Base-by-base conservation (phyloP, 2,113 vertebrate genomes). In the Myotis davidii region DNA sequence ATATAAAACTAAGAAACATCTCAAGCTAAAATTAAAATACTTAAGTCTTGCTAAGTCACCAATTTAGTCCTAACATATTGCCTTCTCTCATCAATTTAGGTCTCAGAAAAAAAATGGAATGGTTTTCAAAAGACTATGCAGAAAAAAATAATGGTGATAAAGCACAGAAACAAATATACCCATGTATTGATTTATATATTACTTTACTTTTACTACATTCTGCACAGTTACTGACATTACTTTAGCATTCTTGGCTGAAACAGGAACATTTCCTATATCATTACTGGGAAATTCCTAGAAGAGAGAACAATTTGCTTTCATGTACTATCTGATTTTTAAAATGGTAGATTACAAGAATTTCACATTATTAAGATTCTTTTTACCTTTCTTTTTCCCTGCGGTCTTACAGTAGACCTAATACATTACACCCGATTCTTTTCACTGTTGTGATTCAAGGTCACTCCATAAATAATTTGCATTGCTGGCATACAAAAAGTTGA, bases 361-460 rank as follows among this genome's bases (percentile, higher is more conserved):
- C 69, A 77, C 70, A 89, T 91, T 78, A 27, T 78, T 92, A 93
- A 88, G 17, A 2, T 84, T 79, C n/a, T 84, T 95, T 95, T 73
- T 87, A n/a, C 42, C 64, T 85, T 84, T 69, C 11, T 39, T 76
- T 93, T 96, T 91, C 82, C 69, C 48, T 91, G 84, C 21, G 73
- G 70, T 56, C 42, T 94, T 87, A 90, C 27, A 89, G 45, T 88
- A 65, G 18, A 56, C n/a, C 29, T 82, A 90, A 90, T 82, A 72
- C 34, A 94, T 96, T 81, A 90, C 25, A 79, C 34, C 59, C 45
- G 85, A n/a, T 65, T 90, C 39, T 82, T 82, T 67, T 95, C 76
- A 73, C 85, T 91, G 29, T 64, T 94, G 34, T 52, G 82, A 96
- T 61, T 85, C 91, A 97, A 96, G 96, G 91, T 96, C 91, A 95